Evolutionary conservation across 2,797 vertebrate genomes (phyloP).

Genomic region (Potorous gilbertii): DNA sequence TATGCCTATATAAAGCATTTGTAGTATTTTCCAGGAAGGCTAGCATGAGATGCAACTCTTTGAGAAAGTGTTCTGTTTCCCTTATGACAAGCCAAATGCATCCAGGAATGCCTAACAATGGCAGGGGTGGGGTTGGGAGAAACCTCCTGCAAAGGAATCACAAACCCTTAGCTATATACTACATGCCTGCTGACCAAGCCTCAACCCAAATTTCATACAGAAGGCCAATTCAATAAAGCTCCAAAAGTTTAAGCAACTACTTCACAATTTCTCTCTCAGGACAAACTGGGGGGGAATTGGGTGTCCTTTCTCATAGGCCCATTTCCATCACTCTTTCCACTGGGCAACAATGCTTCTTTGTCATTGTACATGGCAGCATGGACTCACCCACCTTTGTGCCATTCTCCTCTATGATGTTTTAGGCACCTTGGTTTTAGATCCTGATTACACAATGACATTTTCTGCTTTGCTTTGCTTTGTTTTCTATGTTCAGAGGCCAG

Average conservation of each 20-base stretch:
- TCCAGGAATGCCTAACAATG: conserved; percentile 9
- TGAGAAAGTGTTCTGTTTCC: conserved; percentile 4
- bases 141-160: conserved; percentile 26
- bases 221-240: background rate
- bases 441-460: background rate
- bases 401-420: conserved; percentile 55
- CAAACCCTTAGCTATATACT: conserved; percentile 21
- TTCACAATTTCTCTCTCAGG: background rate
- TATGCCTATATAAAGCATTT: background rate
- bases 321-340: background rate
- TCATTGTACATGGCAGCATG: conserved; percentile 23
- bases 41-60: conserved; percentile 4
- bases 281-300: background rate
- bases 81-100: conserved; percentile 26
- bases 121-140: background rate
- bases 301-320: background rate
- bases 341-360: background rate
- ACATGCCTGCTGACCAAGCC: conserved; percentile 49
- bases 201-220: conserved; percentile 12
- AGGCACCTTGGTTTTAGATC: conserved; percentile 14
- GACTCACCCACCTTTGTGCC: conserved; percentile 58
- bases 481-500: conserved; percentile 49
- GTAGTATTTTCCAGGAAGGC: conserved; percentile 8
- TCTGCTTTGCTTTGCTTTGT: background rate
- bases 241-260: background rate